Conservation (phyloP, 2,113 vertebrate species). For the Anguilla rostrata region DNA sequence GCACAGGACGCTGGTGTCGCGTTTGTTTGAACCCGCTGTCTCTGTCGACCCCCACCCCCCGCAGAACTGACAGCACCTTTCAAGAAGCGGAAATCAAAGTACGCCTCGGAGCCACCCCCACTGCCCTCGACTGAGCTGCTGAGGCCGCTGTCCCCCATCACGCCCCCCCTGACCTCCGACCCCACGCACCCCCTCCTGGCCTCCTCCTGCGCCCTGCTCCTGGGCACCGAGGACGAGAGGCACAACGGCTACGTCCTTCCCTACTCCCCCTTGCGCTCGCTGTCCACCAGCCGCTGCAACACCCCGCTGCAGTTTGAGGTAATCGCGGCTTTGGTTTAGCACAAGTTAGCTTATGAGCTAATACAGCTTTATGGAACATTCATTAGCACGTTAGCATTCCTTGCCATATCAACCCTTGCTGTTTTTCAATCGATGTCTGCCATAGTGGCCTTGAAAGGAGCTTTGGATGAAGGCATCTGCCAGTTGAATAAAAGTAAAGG, state of each 20-base stretch:
- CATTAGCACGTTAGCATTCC: too few species aligned
- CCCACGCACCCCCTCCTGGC: constrained; percentile 74
- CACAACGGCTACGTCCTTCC: constrained; percentile 75
- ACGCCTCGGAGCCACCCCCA: constrained; percentile 73
- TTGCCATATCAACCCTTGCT: too few species aligned
- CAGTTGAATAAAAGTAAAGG: too few species aligned
- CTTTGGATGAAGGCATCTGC: too few species aligned
- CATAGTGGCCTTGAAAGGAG: too few species aligned
- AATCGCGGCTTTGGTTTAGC: constrained; percentile 39
- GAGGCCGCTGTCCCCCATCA: constrained; percentile 84
- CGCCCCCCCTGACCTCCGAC: constrained; percentile 79
- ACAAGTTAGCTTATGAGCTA: background rate
- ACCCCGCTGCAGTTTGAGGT: constrained; percentile 97
- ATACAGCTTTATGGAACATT: background rate
- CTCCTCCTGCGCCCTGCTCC: constrained; percentile 69
- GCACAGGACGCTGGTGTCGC: background rate
- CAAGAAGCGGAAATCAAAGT: constrained; percentile 93
- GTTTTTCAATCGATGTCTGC: too few species aligned
- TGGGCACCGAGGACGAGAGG: constrained; percentile 72
- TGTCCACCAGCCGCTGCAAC: constrained; percentile 94
- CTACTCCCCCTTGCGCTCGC: constrained; percentile 87
- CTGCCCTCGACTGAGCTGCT: constrained; percentile 71
- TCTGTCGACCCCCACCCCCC: constrained; percentile 34
- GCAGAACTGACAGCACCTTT: constrained; percentile 83
- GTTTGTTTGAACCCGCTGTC: background rate